phyloP scores from a whole-genome alignment of 1,140 invertebrate genomes.

The Idris sp. region DNA sequence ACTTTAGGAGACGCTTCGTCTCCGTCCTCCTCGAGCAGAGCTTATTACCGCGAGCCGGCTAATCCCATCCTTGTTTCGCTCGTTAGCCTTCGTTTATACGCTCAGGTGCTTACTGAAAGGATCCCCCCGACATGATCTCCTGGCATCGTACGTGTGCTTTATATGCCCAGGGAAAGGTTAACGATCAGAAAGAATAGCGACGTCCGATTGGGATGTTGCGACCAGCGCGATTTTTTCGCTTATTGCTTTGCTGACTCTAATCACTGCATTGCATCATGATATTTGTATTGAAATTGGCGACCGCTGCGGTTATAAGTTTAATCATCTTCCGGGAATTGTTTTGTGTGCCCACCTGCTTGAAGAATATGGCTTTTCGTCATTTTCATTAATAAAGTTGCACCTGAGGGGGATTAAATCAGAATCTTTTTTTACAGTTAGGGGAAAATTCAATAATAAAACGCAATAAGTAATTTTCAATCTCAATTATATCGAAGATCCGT shows the following conservation, averaged over 20 bases:
- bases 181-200: conserved; percentile 58
- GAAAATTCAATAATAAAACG: too few species aligned
- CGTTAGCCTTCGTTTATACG: conserved; percentile 71
- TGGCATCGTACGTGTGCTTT: conserved; percentile 38
- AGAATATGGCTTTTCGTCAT: too few species aligned
- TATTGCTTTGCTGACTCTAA: conserved; percentile 12
- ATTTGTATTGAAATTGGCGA: conserved; percentile 32
- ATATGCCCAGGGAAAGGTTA: conserved; percentile 57
- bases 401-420: too few species aligned
- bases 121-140: conserved; percentile 56
- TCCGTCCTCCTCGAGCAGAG: conserved; percentile 61
- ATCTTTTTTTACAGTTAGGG: too few species aligned
- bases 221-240: conserved; percentile 26
- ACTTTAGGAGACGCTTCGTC: conserved; percentile 69
- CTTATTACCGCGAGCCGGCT: conserved; percentile 71
- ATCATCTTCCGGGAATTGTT: conserved; percentile 12
- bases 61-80: conserved; percentile 74
- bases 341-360: too few species aligned
- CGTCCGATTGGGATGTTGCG: conserved; percentile 43
- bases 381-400: too few species aligned
- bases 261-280: conserved; percentile 26
- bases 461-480: too few species aligned
- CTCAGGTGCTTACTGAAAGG: conserved; percentile 70
- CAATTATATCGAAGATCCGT: too few species aligned
- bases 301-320: neutral